Conservation (phyloP, 1,140 invertebrate genomes). For the Listronotus oregonensis region DNA sequence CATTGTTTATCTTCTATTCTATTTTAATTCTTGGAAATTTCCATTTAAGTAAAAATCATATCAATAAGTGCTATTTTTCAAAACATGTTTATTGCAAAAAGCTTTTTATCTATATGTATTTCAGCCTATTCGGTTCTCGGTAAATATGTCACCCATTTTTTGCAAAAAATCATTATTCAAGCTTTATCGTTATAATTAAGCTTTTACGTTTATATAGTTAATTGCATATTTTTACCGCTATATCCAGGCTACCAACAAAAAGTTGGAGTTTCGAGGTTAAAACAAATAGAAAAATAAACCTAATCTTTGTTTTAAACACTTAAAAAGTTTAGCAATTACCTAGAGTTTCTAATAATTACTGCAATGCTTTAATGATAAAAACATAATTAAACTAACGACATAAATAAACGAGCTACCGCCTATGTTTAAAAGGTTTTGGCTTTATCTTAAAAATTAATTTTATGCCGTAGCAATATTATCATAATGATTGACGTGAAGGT, state of each 20-base stretch:
- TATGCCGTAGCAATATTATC: slow-evolving; percentile 15
- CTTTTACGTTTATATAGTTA: not conserved
- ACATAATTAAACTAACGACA: not conserved
- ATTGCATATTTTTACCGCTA: not conserved
- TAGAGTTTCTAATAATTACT: slow-evolving; percentile 3
- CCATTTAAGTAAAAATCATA: too few species aligned
- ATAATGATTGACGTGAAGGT: slow-evolving; percentile 24
- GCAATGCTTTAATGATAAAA: slow-evolving; percentile 13
- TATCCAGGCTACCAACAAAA: not conserved
- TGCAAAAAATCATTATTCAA: not conserved
- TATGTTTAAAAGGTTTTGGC: slow-evolving; percentile 2
- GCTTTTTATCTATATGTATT: too few species aligned
- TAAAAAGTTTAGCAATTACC: not conserved
- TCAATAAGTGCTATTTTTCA: too few species aligned
- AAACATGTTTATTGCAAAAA: too few species aligned
- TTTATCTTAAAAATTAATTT: slow-evolving; percentile 14
- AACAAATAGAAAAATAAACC: slow-evolving; percentile 2
- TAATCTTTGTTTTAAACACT: not conserved
- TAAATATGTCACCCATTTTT: slow-evolving; percentile 5
- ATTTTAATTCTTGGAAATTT: too few species aligned
- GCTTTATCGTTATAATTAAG: slow-evolving; percentile 1
- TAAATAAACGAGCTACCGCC: not conserved
- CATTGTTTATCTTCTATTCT: too few species aligned
- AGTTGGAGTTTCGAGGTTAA: not conserved
- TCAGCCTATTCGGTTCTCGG: not conserved